Percentiles rank a stretch among this genome's conserved stretches.
Conservation (phyloP, 2,888 invertebrate genomes). For the Callimorpha dominula region DNA sequence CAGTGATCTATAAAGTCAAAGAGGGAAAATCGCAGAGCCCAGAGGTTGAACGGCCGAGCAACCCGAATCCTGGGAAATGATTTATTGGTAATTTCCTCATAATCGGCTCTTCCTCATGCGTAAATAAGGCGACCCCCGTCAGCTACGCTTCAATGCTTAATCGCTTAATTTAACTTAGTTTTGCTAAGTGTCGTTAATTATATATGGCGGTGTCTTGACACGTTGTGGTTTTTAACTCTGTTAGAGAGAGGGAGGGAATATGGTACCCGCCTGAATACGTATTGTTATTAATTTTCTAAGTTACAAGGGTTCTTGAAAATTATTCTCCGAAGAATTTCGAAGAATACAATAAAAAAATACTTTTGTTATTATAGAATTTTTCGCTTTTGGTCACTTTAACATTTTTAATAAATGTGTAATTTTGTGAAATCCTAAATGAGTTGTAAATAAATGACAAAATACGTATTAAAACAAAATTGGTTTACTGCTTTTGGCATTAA, state of each 20-base stretch:
- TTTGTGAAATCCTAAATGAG: no score
- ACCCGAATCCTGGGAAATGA: conserved; percentile 35
- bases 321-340: not conserved
- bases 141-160: conserved; percentile 50
- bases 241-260: conserved; percentile 3
- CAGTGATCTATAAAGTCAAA: not conserved
- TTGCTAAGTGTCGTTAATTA: conserved; percentile 55
- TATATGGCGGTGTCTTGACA: conserved; percentile 29
- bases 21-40: not conserved
- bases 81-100: conserved; percentile 57
- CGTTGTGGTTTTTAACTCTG: conserved; percentile 21
- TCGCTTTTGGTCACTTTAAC: no score
- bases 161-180: conserved; percentile 55
- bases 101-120: conserved; percentile 45
- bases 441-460: no score
- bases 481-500: no score
- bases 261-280: not conserved
- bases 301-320: not conserved
- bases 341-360: not conserved
- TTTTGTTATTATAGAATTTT: no score
- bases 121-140: conserved; percentile 48
- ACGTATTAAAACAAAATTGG: no score
- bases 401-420: no score
- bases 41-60: not conserved
- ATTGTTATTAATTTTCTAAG: not conserved